A percentile compares a stretch with the other conserved stretches of the same genome.
Conservation (phyloP, 2,888 invertebrate species). For the Gymnocheta viridis region DNA sequence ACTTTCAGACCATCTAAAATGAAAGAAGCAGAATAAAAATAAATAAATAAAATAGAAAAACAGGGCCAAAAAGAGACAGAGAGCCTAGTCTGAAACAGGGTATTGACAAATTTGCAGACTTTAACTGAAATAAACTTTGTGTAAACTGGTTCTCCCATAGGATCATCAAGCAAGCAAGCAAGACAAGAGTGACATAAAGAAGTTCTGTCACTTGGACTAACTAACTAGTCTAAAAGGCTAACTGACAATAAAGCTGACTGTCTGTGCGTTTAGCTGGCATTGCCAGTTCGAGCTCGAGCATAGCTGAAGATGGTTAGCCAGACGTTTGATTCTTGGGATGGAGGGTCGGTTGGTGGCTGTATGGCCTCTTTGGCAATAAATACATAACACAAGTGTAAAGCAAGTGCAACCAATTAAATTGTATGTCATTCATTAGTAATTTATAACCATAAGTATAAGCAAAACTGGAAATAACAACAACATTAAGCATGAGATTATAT, state of each 20-base stretch:
- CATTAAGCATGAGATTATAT: slow-evolving; percentile 56
- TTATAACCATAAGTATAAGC: slow-evolving; percentile 76
- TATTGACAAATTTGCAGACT: slow-evolving; percentile 80
- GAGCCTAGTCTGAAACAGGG: slow-evolving; percentile 26
- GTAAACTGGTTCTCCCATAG: slow-evolving; percentile 47
- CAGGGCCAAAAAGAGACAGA: slow-evolving; percentile 7
- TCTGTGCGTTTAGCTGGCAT: neutral
- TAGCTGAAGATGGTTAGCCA: neutral
- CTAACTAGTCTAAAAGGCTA: neutral
- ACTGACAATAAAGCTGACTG: neutral
- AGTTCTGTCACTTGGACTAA: slow-evolving; percentile 22
- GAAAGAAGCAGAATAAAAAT: neutral
- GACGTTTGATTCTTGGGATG: slow-evolving; percentile 8
- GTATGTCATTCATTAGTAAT: slow-evolving; percentile 82
- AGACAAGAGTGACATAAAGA: slow-evolving; percentile 42
- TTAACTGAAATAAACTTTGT: slow-evolving; percentile 72
- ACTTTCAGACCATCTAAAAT: slow-evolving; percentile 26
- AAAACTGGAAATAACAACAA: slow-evolving; percentile 45
- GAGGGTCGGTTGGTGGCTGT: slow-evolving; percentile 4
- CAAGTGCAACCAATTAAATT: slow-evolving; percentile 78
- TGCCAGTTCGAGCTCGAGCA: neutral
- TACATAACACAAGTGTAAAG: slow-evolving; percentile 69
- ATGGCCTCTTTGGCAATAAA: slow-evolving; percentile 37
- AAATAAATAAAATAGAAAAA: neutral
- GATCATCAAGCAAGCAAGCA: slow-evolving; percentile 26